A percentile compares a stretch with the other conserved stretches of the same genome.
Evolutionary conservation across 2,797 vertebrate species (phyloP).

Genomic region (Apogon hyalosoma): DNA sequence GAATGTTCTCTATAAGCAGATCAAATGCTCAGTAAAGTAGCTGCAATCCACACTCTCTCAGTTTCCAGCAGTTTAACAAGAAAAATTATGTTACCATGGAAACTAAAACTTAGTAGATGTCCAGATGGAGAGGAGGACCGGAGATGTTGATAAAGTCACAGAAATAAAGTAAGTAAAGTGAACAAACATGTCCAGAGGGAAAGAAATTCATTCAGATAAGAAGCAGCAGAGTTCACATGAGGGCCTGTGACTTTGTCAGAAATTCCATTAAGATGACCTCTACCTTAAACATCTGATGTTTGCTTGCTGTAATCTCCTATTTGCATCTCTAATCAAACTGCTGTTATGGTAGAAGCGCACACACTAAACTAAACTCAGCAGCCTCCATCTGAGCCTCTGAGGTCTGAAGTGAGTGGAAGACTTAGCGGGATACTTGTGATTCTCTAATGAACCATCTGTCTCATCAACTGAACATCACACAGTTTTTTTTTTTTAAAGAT

Average conservation of each 20-base stretch:
- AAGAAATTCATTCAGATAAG: not conserved
- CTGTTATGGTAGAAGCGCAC: constrained; percentile 17
- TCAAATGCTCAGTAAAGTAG: constrained; percentile 39
- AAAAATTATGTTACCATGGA: constrained; percentile 68
- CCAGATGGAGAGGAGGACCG: constrained; percentile 40
- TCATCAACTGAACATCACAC: constrained; percentile 66
- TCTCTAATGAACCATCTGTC: constrained; percentile 82
- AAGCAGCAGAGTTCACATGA: not conserved
- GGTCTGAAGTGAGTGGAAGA: constrained; percentile 59
- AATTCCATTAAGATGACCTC: constrained; percentile 25
- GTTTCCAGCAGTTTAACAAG: constrained; percentile 47
- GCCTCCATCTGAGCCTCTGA: constrained; percentile 31
- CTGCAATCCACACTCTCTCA: constrained; percentile 27
- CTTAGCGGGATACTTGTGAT: constrained; percentile 72
- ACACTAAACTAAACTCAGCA: constrained; percentile 34
- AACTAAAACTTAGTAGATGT: constrained; percentile 63
- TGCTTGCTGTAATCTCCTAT: constrained; percentile 17
- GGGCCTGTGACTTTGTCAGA: not conserved
- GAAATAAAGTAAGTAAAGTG: constrained; percentile 8
- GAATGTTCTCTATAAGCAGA: constrained; percentile 34
- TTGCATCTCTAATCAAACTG: constrained; percentile 29
- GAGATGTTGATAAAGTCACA: constrained; percentile 42
- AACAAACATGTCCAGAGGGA: not conserved
- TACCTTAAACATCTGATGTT: constrained; percentile 13
- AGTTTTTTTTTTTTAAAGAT: constrained; percentile 43